Evolutionary conservation across 2,113 vertebrate species (phyloP).

Genomic region (Pithys albifrons): DNA sequence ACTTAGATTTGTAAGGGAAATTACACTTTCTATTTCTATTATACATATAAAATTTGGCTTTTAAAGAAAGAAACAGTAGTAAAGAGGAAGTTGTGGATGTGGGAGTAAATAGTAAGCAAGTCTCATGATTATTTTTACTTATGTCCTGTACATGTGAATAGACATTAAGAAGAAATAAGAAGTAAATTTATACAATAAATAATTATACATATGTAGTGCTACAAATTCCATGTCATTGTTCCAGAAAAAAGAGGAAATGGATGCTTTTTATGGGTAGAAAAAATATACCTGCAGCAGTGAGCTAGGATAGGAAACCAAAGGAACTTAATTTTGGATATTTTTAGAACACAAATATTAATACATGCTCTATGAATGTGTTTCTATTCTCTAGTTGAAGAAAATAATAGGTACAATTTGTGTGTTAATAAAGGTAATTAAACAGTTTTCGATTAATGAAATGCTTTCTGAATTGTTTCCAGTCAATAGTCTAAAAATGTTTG

Average conservation of each 20-base stretch:
- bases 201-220: background rate
- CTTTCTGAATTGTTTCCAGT: background rate
- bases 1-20: background rate
- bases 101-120: background rate
- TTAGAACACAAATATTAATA: background rate
- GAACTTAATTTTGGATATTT: background rate
- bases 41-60: background rate
- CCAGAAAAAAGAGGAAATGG: background rate
- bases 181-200: background rate
- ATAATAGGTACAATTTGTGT: background rate
- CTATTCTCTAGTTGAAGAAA: background rate
- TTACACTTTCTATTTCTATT: background rate
- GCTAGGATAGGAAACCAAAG: background rate
- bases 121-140: background rate
- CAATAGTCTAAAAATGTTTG: background rate
- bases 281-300: background rate
- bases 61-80: background rate
- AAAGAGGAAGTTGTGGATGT: background rate
- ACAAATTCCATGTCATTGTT: background rate
- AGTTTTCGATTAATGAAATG: background rate
- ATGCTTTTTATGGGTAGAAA: background rate
- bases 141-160: background rate
- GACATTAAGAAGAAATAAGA: background rate
- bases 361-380: background rate
- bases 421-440: constrained; percentile 22